phyloP scores from a whole-genome alignment of 2,888 invertebrate genomes.

The Chymomyza caudatula region DNA sequence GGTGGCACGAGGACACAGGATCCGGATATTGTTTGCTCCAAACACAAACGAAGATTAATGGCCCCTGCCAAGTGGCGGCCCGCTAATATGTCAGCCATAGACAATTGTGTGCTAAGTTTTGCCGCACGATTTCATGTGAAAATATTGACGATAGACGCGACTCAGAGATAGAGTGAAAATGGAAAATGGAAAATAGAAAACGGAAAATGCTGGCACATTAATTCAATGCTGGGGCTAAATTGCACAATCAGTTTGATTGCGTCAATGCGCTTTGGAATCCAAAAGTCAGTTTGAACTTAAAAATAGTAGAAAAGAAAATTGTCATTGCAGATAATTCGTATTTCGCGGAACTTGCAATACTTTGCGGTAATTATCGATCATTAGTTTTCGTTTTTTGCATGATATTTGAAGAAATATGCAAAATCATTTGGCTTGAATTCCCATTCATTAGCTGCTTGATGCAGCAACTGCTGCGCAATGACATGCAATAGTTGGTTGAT shows the following conservation, averaged over 20 bases:
- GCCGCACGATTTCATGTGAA: slow-evolving; percentile 6
- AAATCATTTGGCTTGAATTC: not conserved
- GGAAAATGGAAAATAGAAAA: too few species aligned
- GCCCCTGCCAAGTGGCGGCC: slow-evolving; percentile 18
- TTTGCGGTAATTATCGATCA: not conserved
- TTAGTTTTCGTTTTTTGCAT: not conserved
- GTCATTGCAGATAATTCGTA: not conserved
- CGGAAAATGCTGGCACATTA: not conserved
- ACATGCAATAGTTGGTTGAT: not conserved
- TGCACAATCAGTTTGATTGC: not conserved
- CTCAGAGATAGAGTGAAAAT: too few species aligned
- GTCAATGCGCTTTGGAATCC: not conserved
- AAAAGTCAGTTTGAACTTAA: not conserved
- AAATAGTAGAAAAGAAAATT: not conserved
- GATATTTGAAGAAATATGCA: not conserved
- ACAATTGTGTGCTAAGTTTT: slow-evolving; percentile 20
- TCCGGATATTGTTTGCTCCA: slow-evolving; percentile 5
- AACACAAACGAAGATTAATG: slow-evolving; percentile 60
- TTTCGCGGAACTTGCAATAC: not conserved
- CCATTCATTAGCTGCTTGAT: not conserved
- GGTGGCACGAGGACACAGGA: not conserved
- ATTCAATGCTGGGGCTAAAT: not conserved
- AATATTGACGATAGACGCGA: not conserved
- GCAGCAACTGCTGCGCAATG: too few species aligned
- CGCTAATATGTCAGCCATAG: slow-evolving; percentile 34